Evolutionary conservation across 1,140 invertebrate genomes (phyloP), one percentile per base, ranked within the genome.

Genomic region (Calosoma granatense): DNA sequence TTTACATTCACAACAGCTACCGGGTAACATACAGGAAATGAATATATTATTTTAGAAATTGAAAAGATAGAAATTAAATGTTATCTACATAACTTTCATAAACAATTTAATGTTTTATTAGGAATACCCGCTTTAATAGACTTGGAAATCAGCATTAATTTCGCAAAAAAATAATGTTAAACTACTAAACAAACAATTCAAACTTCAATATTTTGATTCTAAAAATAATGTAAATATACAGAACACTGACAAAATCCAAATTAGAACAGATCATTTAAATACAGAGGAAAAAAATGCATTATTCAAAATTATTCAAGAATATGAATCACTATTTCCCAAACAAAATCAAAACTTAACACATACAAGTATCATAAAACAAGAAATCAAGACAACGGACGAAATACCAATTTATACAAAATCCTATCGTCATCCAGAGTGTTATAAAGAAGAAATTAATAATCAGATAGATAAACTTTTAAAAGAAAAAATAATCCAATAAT

Each of bases 221-320:
- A 30, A 30, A 6, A 30, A 30, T 30, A 2, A 1, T 30, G n/a
- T n/a, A n/a, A n/a, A n/a, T n/a, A n/a, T n/a, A n/a, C n/a, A n/a
- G n/a, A n/a, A n/a, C n/a, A n/a, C n/a, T n/a, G n/a, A n/a, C n/a
- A n/a, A n/a, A n/a, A n/a, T n/a, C n/a, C n/a, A n/a, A 23, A 53
- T 57, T 53, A n/a, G 56, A 1, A 56, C 51, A 22, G 43, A 57
- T 23, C 58, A 60, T 36, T 19, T 53, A 23, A 60, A 60, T 22
- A 15, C 23, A 9, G 52, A 60, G 54, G 30, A 47, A 47, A 11
- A 47, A 47, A 6, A 36, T 36, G 6, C 6, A 36, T 6, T 36
- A 6, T 6, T 6, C 6, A 47, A 47, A 47, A 12, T 11, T 12
- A 47, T 47, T 12, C 9, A 47, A 47, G 6, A 9, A 6, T 47